Evolutionary conservation across 2,113 vertebrate species (phyloP).

Genomic region (Dunckerocampus dactyliophorus): DNA sequence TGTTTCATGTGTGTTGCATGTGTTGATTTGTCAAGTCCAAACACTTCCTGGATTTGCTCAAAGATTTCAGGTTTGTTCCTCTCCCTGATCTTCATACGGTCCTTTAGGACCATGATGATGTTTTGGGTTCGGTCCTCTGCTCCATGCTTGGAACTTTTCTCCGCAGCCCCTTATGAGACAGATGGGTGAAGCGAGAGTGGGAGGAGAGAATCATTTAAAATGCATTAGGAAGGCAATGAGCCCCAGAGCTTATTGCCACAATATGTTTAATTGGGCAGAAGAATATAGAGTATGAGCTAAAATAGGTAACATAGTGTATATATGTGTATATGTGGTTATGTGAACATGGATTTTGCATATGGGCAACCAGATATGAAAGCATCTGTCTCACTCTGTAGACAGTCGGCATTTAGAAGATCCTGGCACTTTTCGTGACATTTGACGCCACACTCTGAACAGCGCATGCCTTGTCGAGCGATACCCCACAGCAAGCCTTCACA

Average conservation of each 20-base stretch:
- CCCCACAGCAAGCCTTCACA: conserved; percentile 98
- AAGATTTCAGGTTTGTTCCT: conserved; percentile 98
- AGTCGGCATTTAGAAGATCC: conserved; percentile 95
- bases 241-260: neutral
- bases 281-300: conserved; percentile 30
- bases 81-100: conserved; percentile 98
- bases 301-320: conserved; percentile 9
- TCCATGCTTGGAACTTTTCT: conserved; percentile 97
- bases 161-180: conserved; percentile 81
- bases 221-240: neutral
- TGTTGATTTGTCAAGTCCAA: conserved; percentile 80
- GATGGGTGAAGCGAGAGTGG: neutral
- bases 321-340: neutral
- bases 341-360: neutral
- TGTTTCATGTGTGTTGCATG: conserved; percentile 94
- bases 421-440: conserved; percentile 99
- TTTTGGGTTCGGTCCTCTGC: conserved; percentile 96
- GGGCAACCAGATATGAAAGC: neutral
- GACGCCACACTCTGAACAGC: conserved; percentile 93
- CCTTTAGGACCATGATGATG: conserved; percentile 98
- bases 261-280: conserved; percentile 10
- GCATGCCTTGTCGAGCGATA: conserved; percentile 97
- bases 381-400: conserved; percentile 86
- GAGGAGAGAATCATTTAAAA: neutral
- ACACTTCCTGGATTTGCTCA: conserved; percentile 95